A percentile compares a stretch with the other conserved stretches of the same genome.
These are phyloP conservation scores for Leptinotarsa juncta DNA, from an alignment of 2,888 invertebrate species.

Conservation along the genomic window DNA sequence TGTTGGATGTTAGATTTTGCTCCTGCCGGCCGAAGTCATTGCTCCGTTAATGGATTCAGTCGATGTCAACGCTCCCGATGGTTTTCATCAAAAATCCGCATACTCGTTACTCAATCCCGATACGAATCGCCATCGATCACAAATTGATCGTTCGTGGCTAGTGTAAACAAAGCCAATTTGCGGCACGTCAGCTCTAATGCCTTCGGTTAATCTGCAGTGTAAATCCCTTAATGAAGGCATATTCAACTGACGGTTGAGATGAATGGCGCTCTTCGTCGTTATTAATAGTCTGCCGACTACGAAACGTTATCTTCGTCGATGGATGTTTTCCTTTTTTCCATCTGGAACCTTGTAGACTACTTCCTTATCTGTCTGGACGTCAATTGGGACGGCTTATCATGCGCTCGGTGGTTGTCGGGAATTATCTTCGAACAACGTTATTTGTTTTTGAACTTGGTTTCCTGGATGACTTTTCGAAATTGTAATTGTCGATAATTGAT, in stretches of 20 bases:
- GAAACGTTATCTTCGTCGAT: slow-evolving; percentile 14
- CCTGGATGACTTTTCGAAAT: slow-evolving; percentile 13
- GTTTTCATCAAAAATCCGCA: not conserved
- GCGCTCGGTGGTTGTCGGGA: not conserved
- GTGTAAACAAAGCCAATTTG: slow-evolving; percentile 20
- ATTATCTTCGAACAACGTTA: not conserved
- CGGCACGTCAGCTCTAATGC: slow-evolving; percentile 3
- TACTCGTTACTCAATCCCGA: not conserved
- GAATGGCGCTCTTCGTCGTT: slow-evolving; percentile 9
- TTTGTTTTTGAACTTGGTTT: not conserved
- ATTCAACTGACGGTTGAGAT: slow-evolving; percentile 19
- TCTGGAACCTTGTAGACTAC: slow-evolving; percentile 22
- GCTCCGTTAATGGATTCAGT: not conserved
- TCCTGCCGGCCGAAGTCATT: not conserved
- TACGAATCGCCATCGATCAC: slow-evolving; percentile 8
- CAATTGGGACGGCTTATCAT: slow-evolving; percentile 5
- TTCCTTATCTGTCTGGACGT: slow-evolving; percentile 27
- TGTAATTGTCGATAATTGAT: slow-evolving; percentile 2
- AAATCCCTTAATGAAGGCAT: slow-evolving; percentile 25
- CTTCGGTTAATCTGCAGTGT: slow-evolving; percentile 9
- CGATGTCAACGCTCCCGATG: not conserved
- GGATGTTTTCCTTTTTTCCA: slow-evolving; percentile 17
- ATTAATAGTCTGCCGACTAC: slow-evolving; percentile 22
- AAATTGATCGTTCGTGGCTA: slow-evolving; percentile 17
- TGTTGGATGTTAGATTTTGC: not conserved